These are phyloP conservation scores for Capricornis sumatraensis DNA, from an alignment of 2,113 vertebrate species.

Conservation along the genomic window DNA sequence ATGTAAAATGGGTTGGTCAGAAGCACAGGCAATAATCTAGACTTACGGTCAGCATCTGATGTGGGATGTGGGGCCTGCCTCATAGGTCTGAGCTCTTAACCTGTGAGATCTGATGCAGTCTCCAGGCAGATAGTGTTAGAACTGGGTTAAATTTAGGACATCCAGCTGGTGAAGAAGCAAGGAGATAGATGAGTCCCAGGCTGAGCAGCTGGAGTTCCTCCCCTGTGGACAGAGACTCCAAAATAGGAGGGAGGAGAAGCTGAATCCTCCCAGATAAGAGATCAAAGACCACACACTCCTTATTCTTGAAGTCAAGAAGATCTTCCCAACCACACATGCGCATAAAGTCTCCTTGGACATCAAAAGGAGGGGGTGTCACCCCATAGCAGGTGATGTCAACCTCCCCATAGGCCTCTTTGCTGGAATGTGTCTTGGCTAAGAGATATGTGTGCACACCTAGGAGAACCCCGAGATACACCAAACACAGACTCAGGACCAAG, in stretches of 20 bases:
- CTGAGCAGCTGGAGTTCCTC: neutral
- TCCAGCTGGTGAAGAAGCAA: neutral
- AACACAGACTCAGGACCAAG: neutral
- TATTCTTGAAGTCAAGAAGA: neutral
- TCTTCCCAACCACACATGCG: neutral
- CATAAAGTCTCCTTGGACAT: neutral
- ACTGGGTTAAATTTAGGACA: neutral
- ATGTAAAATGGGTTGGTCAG: neutral
- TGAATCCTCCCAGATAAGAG: neutral
- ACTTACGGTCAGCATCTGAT: neutral
- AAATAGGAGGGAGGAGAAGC: neutral
- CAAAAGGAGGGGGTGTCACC: neutral
- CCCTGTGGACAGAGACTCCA: neutral
- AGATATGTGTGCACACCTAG: neutral
- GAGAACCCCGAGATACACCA: neutral
- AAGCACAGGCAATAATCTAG: neutral
- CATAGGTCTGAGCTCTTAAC: neutral
- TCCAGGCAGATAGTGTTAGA: neutral
- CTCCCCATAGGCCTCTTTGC: neutral
- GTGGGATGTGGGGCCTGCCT: neutral
- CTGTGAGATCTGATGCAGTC: neutral
- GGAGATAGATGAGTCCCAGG: neutral
- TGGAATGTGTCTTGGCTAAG: neutral
- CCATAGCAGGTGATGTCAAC: neutral
- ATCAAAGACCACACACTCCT: neutral